phyloP scores from a whole-genome alignment of 2,888 invertebrate species.

The Atethmia centrago region DNA sequence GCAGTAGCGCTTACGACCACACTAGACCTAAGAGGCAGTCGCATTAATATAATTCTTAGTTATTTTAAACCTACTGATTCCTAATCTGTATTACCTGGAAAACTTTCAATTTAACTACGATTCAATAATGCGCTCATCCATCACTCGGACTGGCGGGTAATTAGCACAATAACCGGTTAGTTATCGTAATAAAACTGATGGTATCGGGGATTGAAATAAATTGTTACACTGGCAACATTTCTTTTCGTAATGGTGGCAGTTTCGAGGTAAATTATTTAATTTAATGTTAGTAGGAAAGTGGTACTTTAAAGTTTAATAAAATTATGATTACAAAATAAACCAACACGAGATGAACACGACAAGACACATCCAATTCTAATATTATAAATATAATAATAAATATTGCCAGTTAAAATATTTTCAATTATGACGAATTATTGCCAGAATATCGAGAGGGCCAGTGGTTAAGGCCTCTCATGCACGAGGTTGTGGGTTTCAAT shows the following conservation, averaged over 20 bases:
- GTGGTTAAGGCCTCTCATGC: too few relatives aligned
- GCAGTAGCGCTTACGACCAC: neutral
- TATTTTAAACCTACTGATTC: slow-evolving; percentile 2
- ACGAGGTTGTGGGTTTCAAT: too few relatives aligned
- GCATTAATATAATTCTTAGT: neutral
- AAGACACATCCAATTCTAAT: neutral
- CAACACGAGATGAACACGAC: neutral
- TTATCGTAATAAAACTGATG: slow-evolving; percentile 46
- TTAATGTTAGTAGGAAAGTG: neutral
- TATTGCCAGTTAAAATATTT: too few relatives aligned
- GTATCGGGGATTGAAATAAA: slow-evolving; percentile 52
- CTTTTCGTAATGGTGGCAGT: slow-evolving; percentile 23
- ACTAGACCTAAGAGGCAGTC: neutral
- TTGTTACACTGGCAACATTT: slow-evolving; percentile 35
- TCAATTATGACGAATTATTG: too few relatives aligned
- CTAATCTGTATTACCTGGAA: slow-evolving; percentile 3
- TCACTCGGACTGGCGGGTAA: slow-evolving; percentile 50
- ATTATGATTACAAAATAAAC: neutral
- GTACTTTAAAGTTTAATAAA: neutral
- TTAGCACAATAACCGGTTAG: slow-evolving; percentile 58
- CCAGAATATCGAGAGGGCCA: too few relatives aligned
- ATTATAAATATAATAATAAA: too few relatives aligned
- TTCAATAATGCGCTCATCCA: slow-evolving; percentile 53
- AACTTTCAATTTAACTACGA: slow-evolving; percentile 51
- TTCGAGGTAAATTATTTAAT: neutral